Conservation (phyloP, 2,113 vertebrate genomes). For the Paracanthobrama guichenoti region DNA sequence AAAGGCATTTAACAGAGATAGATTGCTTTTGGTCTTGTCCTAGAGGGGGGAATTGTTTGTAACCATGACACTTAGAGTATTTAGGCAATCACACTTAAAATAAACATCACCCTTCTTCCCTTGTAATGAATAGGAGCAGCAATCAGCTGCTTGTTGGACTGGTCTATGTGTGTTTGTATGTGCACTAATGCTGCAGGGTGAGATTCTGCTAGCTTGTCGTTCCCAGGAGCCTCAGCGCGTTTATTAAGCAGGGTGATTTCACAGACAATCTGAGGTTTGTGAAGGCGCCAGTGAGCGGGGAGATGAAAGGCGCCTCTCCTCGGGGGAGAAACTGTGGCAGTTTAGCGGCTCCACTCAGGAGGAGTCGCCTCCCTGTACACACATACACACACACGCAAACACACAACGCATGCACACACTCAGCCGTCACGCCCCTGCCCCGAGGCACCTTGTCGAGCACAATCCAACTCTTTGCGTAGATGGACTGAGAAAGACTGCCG, state of each 20-base stretch:
- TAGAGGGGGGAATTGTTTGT: constrained; percentile 29
- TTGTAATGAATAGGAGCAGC: constrained; percentile 48
- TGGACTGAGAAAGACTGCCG: constrained; percentile 44
- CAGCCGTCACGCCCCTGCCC: constrained; percentile 54
- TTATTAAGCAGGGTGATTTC: constrained; percentile 79
- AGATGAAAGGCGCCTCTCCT: constrained; percentile 78
- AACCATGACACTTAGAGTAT: constrained; percentile 41
- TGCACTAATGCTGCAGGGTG: constrained; percentile 55
- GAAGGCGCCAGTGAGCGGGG: constrained; percentile 79
- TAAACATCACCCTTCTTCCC: constrained; percentile 44
- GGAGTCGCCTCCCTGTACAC: constrained; percentile 59
- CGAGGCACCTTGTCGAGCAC: constrained; percentile 54
- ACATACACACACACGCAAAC: constrained; percentile 46
- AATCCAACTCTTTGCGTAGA: constrained; percentile 51
- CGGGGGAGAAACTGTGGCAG: constrained; percentile 78
- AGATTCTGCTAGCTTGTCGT: constrained; percentile 55
- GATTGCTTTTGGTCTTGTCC: constrained; percentile 32
- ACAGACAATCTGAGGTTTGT: constrained; percentile 81
- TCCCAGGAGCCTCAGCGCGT: constrained; percentile 71
- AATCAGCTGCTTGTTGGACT: constrained; percentile 54
- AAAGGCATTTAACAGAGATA: constrained; percentile 31
- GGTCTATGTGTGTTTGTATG: constrained; percentile 42
- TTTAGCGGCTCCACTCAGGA: constrained; percentile 65
- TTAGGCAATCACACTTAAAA: constrained; percentile 46
- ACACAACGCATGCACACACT: constrained; percentile 49